Evolutionary conservation across 2,888 invertebrate species (phyloP).

Genomic region (Torymus auratus): DNA sequence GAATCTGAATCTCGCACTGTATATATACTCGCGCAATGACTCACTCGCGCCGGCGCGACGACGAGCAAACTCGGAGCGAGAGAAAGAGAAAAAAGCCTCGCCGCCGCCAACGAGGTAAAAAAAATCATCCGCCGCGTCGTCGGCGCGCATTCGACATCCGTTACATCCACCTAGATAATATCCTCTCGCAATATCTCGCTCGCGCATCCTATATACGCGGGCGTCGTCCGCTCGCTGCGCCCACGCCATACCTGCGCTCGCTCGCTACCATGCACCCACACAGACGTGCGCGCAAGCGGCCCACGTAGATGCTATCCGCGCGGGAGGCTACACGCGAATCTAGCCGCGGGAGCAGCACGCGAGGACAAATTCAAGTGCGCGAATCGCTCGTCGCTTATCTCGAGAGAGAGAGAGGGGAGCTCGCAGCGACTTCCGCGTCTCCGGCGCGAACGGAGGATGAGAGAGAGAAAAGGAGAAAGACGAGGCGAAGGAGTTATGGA

Average conservation of each 20-base stretch:
- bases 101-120: neutral
- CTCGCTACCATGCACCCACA: constrained; percentile 37
- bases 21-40: neutral
- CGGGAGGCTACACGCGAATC: constrained; percentile 7
- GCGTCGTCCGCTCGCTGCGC: neutral
- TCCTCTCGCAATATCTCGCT: constrained; percentile 22
- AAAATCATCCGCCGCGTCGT: constrained; percentile 8
- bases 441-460: neutral
- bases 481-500: constrained; percentile 17
- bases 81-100: neutral
- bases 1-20: no score
- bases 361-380: constrained; percentile 56
- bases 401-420: neutral
- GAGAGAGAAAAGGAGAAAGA: neutral
- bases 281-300: constrained; percentile 13
- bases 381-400: constrained; percentile 14
- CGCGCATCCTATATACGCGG: constrained; percentile 20
- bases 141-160: constrained; percentile 22
- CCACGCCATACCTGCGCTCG: neutral
- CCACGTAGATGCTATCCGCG: constrained; percentile 30
- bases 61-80: neutral
- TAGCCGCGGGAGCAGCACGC: constrained; percentile 46
- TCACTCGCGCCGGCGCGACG: neutral
- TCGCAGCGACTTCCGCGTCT: neutral
- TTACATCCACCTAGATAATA: constrained; percentile 38